Conservation (phyloP, 1,140 invertebrate genomes). For the Zeugodacus cucurbitae region DNA sequence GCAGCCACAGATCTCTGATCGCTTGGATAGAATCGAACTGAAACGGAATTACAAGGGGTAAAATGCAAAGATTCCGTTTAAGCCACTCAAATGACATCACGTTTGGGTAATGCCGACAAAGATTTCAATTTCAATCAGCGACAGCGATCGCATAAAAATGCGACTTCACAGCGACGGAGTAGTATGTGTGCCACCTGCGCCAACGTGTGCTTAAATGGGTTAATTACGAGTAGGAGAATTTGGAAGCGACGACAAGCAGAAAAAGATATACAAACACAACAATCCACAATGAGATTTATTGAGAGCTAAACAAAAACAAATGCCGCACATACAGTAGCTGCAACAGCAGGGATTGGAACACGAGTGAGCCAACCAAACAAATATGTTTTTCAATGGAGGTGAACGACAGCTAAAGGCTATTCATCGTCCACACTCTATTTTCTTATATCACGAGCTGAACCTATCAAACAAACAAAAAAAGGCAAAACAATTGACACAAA, state of each 20-base stretch:
- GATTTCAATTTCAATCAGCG: background rate
- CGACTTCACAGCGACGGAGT: background rate
- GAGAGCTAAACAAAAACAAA: background rate
- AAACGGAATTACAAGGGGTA: background rate
- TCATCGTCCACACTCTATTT: background rate
- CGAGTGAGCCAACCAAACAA: background rate
- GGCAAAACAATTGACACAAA: background rate
- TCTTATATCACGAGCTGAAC: background rate
- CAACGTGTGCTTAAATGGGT: slow-evolving; percentile 33
- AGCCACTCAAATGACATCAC: background rate
- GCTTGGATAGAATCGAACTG: slow-evolving; percentile 7
- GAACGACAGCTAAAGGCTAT: background rate
- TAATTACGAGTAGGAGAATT: slow-evolving; percentile 15
- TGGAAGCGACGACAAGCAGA: background rate
- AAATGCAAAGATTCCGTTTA: background rate
- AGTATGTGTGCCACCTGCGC: background rate
- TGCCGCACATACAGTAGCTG: background rate
- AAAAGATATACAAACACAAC: slow-evolving; percentile 14
- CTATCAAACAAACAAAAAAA: no score
- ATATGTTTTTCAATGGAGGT: background rate
- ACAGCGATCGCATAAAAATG: background rate
- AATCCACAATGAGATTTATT: background rate
- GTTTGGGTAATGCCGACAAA: background rate
- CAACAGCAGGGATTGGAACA: background rate
- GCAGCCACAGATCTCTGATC: slow-evolving; percentile 23